These are phyloP conservation scores for Lutraria rhynchaena DNA, from an alignment of 1,140 invertebrate genomes.

Conservation along the genomic window DNA sequence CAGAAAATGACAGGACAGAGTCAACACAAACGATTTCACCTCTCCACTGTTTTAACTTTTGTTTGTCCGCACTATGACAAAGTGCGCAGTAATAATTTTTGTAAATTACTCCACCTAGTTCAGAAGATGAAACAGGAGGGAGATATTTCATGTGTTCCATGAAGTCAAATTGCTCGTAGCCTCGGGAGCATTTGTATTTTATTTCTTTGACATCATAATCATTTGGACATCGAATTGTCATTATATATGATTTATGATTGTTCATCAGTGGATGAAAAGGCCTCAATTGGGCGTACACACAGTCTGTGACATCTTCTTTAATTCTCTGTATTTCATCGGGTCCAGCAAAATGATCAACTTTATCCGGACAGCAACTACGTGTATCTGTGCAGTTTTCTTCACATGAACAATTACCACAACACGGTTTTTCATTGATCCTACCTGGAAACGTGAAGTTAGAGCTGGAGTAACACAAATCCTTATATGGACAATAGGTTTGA, in stretches of 20 bases:
- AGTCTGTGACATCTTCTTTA: background rate
- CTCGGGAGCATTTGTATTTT: background rate
- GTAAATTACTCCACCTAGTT: background rate
- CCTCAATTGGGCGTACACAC: slow-evolving; percentile 20
- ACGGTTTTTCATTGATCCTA: background rate
- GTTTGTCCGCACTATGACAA: background rate
- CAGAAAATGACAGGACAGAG: background rate
- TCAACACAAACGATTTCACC: background rate
- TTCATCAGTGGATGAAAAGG: background rate
- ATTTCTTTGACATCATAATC: background rate
- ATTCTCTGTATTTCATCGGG: background rate
- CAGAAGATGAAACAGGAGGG: background rate
- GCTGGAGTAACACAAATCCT: background rate
- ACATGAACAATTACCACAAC: slow-evolving; percentile 2
- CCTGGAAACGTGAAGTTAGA: background rate
- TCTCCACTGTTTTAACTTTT: background rate
- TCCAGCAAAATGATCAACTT: background rate
- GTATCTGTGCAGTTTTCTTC: background rate
- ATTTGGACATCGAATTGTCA: slow-evolving; percentile 2
- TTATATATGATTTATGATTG: slow-evolving; percentile 5
- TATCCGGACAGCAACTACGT: slow-evolving; percentile 5
- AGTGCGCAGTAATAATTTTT: slow-evolving; percentile 15
- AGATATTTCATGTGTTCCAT: slow-evolving; percentile 3
- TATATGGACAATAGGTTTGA: slow-evolving; percentile 4
- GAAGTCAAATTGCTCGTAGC: slow-evolving; percentile 19